Percentiles rank a stretch among this genome's conserved stretches.
phyloP scores from a whole-genome alignment of 2,113 vertebrate genomes.

The Sinocyclocheilus rhinocerous region DNA sequence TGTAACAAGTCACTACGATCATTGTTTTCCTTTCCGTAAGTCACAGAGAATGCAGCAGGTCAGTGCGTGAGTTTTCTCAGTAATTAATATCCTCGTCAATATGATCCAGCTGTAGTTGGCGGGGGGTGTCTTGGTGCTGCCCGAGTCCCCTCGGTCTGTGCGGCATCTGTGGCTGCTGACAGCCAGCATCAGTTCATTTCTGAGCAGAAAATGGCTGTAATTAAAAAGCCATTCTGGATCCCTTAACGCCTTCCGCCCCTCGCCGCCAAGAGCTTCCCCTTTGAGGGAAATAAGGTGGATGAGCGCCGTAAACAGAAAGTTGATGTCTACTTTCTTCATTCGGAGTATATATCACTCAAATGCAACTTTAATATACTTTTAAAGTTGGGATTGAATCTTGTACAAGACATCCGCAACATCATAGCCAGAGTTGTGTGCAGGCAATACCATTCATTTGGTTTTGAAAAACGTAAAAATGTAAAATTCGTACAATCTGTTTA shows the following conservation, averaged over 20 bases:
- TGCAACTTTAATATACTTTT: neutral
- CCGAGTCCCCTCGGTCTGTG: slow-evolving; percentile 1
- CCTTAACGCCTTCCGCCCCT: slow-evolving; percentile 8
- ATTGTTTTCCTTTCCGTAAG: slow-evolving; percentile 40
- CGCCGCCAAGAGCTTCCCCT: slow-evolving; percentile 32
- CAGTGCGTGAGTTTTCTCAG: slow-evolving; percentile 34
- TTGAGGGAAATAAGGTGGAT: neutral
- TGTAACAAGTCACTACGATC: neutral
- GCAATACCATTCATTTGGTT: neutral
- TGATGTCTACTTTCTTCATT: neutral
- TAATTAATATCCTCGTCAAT: slow-evolving; percentile 49
- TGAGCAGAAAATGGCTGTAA: slow-evolving; percentile 46
- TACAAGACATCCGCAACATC: neutral
- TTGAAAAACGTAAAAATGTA: too few relatives aligned
- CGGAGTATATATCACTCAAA: neutral
- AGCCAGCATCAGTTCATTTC: slow-evolving; percentile 44
- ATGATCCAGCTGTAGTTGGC: slow-evolving; percentile 36
- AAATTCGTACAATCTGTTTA: too few relatives aligned
- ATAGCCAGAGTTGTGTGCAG: neutral
- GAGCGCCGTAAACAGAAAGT: neutral
- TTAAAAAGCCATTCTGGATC: slow-evolving; percentile 56
- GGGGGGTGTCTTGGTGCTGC: neutral
- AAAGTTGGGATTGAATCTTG: neutral
- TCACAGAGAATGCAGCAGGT: neutral
- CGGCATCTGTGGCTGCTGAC: slow-evolving; percentile 48